These are phyloP conservation scores for Sula dactylatra DNA, from an alignment of 2,113 vertebrate genomes.

Conservation along the genomic window DNA sequence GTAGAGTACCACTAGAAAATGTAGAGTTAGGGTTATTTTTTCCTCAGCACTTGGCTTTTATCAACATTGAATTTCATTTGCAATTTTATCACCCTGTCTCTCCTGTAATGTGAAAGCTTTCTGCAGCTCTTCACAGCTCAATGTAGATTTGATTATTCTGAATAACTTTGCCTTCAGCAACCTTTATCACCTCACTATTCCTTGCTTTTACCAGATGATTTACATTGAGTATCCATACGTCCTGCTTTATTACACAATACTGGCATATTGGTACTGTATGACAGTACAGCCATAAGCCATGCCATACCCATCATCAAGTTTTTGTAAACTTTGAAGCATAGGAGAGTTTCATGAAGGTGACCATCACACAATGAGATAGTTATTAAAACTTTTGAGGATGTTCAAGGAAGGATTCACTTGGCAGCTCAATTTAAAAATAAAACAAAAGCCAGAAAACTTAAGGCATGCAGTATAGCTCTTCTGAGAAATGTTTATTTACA, in stretches of 20 bases:
- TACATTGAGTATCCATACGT: neutral
- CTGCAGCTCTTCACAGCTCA: slow-evolving; percentile 48
- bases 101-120: slow-evolving; percentile 60
- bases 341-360: neutral
- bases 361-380: neutral
- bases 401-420: neutral
- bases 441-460: neutral
- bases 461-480: neutral
- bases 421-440: neutral
- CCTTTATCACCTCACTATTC: slow-evolving; percentile 41
- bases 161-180: slow-evolving; percentile 42
- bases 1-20: slow-evolving; percentile 50
- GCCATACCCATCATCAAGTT: neutral
- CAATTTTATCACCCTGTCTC: slow-evolving; percentile 68
- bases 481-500: neutral
- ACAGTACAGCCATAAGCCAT: neutral
- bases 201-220: slow-evolving; percentile 8
- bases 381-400: neutral
- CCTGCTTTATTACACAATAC: neutral
- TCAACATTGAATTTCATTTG: slow-evolving; percentile 67
- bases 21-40: slow-evolving; percentile 58
- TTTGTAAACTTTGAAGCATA: neutral
- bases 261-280: neutral
- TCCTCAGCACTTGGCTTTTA: slow-evolving; percentile 48
- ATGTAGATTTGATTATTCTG: slow-evolving; percentile 51